Percentiles rank a stretch among this genome's conserved stretches.
Evolutionary conservation across 2,113 vertebrate species (phyloP).

Genomic region (Brevimyrus niger): DNA sequence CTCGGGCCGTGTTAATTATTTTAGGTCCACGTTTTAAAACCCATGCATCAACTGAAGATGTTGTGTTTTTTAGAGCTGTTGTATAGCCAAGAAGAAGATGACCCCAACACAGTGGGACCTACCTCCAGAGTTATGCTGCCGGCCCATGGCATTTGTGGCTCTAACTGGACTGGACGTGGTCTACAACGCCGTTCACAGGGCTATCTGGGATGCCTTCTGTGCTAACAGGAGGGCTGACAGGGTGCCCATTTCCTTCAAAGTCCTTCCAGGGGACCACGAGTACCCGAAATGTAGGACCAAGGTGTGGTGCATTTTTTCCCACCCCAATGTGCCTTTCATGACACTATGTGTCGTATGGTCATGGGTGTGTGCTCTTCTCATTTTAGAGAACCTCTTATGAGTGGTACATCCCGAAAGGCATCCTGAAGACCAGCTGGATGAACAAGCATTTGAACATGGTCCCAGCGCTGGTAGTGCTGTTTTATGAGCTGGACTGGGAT

Average conservation of each 20-base stretch:
- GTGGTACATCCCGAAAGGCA: conserved; percentile 98
- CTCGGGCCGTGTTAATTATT: neutral
- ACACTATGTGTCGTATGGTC: neutral
- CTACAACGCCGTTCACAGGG: conserved; percentile 90
- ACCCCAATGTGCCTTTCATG: neutral
- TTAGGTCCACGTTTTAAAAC: neutral
- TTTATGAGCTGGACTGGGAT: conserved; percentile 97
- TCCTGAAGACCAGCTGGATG: conserved; percentile 97
- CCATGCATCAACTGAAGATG: neutral
- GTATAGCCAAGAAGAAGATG: conserved; percentile 44
- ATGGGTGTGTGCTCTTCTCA: neutral
- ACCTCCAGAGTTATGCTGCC: conserved; percentile 92
- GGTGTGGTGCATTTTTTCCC: conserved; percentile 53
- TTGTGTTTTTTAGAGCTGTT: neutral
- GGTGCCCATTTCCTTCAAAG: conserved; percentile 96
- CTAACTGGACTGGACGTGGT: conserved; percentile 89
- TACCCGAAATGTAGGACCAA: conserved; percentile 96
- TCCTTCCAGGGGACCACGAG: conserved; percentile 91
- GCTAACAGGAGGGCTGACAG: conserved; percentile 89
- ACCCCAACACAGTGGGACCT: conserved; percentile 86
- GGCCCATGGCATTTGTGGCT: conserved; percentile 94
- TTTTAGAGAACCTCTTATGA: conserved; percentile 88
- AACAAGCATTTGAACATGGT: conserved; percentile 96
- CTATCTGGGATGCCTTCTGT: conserved; percentile 97
- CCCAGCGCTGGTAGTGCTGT: conserved; percentile 90